Evolutionary conservation across 2,113 vertebrate species (phyloP), one percentile per base, ranked within the genome.

Genomic region (Zingel zingel): DNA sequence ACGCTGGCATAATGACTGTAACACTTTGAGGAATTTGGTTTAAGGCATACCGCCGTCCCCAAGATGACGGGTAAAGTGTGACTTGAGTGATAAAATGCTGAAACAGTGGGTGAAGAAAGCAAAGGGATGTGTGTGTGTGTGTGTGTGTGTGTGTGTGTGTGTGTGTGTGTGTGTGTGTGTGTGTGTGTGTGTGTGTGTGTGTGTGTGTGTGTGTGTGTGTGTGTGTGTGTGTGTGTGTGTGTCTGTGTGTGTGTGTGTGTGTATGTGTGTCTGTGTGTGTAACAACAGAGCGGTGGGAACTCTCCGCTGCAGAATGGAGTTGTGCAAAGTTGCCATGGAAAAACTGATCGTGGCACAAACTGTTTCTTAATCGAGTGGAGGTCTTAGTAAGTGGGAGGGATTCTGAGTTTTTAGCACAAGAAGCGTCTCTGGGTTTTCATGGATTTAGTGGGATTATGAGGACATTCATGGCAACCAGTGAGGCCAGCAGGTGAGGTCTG

Each of bases 401-500:
- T 54, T 51, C 7, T 0, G 83, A 81, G 83, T 79, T 81, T 87
- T 85, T 78, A 90, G 83, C 80, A 86, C 79, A 82, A 88, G 84
- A 83, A 75, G 69, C 73, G 14, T 88, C 94, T 88, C 85, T 90
- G 92, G 93, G 95, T 90, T 93, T 92, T 90, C 94, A 93, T 95
- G 87, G 92, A 94, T 75, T 96, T 94, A 93, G 94, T 86, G 90
- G 96, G 97, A 98, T 98, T 98, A 97, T 92, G 91, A 85, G 95
- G 96, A 95, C 96, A 97, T 98, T 98, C 97, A 98, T 97, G 96
- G 96, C 93, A 94, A 84, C 95, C 94, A 85, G 85, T 48, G 90
- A 95, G 96, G 96, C 94, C 96, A 97, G 96, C 96, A 98, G 97
- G 97, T 98, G 96, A 99, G 96, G 83, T 90, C 89, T 91, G 89